Conservation (phyloP, 2,888 invertebrate genomes). For the Coremacera marginata region DNA sequence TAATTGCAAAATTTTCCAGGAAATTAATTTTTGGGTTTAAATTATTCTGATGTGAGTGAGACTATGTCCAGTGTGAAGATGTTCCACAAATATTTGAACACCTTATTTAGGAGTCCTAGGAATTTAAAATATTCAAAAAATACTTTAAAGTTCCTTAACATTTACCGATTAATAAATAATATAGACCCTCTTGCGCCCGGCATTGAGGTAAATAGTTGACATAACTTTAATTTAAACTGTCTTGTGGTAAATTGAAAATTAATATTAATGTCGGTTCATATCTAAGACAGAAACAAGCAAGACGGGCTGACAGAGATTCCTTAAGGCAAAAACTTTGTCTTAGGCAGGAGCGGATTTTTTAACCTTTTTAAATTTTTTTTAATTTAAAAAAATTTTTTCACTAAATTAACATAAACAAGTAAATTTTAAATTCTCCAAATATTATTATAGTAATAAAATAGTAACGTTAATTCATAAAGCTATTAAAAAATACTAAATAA, state of each 20-base stretch:
- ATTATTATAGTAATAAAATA: too few relatives aligned
- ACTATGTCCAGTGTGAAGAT: neutral
- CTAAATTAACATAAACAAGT: too few relatives aligned
- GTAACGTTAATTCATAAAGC: too few relatives aligned
- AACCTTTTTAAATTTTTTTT: too few relatives aligned
- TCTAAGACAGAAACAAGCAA: slow-evolving; percentile 37
- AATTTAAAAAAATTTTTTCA: too few relatives aligned
- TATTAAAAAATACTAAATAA: too few relatives aligned
- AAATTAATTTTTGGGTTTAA: slow-evolving; percentile 65
- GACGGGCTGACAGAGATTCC: slow-evolving; percentile 7
- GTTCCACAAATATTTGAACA: neutral
- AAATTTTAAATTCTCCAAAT: too few relatives aligned
- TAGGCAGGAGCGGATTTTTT: neutral
- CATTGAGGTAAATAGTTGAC: slow-evolving; percentile 14
- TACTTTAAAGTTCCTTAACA: neutral
- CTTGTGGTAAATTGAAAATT: slow-evolving; percentile 53
- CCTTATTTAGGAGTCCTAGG: neutral
- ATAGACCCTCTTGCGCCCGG: too few relatives aligned
- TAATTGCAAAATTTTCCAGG: slow-evolving; percentile 68
- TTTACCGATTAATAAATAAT: too few relatives aligned
- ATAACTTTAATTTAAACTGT: slow-evolving; percentile 50
- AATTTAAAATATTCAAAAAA: neutral
- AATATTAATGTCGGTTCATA: slow-evolving; percentile 54
- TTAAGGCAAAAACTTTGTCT: slow-evolving; percentile 10
- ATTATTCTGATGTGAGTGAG: slow-evolving; percentile 1